Evolutionary conservation across 2,113 vertebrate species (phyloP).

Genomic region (Lophura nycthemera): DNA sequence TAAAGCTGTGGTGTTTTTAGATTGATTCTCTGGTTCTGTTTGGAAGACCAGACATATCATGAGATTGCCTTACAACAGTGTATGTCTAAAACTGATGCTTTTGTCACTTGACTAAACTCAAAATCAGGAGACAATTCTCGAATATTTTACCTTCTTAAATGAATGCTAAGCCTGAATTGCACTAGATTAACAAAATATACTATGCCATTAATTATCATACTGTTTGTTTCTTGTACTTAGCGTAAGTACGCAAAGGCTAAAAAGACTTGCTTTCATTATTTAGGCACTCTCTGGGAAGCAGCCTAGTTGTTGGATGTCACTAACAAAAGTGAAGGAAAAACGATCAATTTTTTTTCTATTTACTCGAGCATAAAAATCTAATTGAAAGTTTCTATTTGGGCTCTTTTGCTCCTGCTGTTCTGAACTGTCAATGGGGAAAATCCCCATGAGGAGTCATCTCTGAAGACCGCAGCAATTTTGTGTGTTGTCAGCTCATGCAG

Average conservation of each 20-base stretch:
- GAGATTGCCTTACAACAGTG: neutral
- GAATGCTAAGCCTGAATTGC: neutral
- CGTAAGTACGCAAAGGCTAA: neutral
- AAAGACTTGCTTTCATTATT: neutral
- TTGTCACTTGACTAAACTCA: neutral
- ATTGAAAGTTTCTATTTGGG: neutral
- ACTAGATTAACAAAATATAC: neutral
- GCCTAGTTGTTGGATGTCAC: neutral
- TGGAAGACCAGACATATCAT: neutral
- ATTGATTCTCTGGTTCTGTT: neutral
- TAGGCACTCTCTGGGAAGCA: neutral
- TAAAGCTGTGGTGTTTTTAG: neutral
- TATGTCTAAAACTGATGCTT: neutral
- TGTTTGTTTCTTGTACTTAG: neutral
- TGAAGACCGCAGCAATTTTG: neutral
- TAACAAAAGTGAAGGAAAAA: neutral
- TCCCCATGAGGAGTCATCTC: neutral
- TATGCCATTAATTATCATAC: rapidly evolving
- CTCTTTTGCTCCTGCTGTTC: neutral
- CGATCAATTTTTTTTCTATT: neutral
- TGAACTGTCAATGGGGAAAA: neutral
- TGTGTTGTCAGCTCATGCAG: neutral
- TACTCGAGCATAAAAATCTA: neutral
- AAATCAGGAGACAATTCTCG: neutral
- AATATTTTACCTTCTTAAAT: neutral